Base-by-base conservation (phyloP, 2,113 vertebrate species). In the Sinosuthora webbiana region DNA sequence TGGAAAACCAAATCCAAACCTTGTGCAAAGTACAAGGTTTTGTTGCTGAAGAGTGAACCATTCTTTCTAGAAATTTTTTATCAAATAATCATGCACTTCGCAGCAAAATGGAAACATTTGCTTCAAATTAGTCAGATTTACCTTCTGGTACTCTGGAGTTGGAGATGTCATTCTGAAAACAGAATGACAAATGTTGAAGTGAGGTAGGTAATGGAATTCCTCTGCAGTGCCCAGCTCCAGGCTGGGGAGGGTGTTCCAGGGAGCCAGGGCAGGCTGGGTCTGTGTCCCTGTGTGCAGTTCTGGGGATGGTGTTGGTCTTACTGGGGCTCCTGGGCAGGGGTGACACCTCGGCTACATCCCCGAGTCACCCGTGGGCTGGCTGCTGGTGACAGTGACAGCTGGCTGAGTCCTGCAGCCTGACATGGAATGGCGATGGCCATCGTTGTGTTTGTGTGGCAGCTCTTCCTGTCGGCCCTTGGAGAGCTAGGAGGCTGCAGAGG, bases 341-440 rank as follows among this genome's bases (percentile, higher is more conserved):
- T 20, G 55, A 53, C 35, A 45, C 37, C n/a, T 42, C 1, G 10
- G 49, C 13, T 11, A 0, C 6, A 2, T 33, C 42, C 44, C 42
- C n/a, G 8, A 0, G 12, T 25, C 37, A 4, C 18, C 13, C 21
- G 5, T 0, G 6, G 44, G 53, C 19, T n/a, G 82, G 18, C 39
- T 39, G 39, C 3, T 28, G 75, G 8, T 63, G 44, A 1, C 11
- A 25, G 63, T 4, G 13, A 4, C 22, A 42, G 44, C 73, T 53
- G 45, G 2, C 64, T 47, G 63, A 10, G 39, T 52, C 41, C 73
- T 63, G 44, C 52, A 42, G 73, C 19, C 57, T 1, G 0, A 15
- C 47, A 9, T 50, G 64, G 50, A 65, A 11, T 9, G 44, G 62
- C 47, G 55, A 39, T 52, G 60, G 50, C 35, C 19, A 4, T 49